These are phyloP conservation scores for Julus scanicus DNA, from an alignment of 2,888 invertebrate genomes.

Conservation along the genomic window DNA sequence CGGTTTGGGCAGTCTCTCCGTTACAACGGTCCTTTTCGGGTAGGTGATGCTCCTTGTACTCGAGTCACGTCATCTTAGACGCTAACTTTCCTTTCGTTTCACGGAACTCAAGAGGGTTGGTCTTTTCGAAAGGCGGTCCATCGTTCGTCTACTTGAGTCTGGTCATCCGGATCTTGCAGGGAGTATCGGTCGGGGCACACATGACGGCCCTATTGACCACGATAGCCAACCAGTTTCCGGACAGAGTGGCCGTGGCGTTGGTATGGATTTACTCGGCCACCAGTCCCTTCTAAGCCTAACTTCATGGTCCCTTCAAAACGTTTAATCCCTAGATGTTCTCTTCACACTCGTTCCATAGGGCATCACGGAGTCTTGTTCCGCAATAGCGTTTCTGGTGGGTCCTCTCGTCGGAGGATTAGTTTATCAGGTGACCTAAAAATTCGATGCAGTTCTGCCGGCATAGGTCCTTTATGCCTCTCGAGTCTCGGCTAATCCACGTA, in stretches of 20 bases:
- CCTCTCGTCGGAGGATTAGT: conserved; percentile 40
- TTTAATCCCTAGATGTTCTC: no score
- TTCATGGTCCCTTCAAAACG: neutral
- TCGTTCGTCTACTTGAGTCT: conserved; percentile 49
- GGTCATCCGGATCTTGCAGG: conserved; percentile 50
- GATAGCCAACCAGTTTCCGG: conserved; percentile 54
- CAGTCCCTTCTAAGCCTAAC: no score
- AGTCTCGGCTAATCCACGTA: no score
- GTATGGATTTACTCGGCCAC: neutral
- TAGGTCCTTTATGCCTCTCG: neutral
- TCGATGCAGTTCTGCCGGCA: no score
- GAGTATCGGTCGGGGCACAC: conserved; percentile 1
- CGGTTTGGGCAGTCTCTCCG: neutral
- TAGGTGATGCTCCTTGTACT: no score
- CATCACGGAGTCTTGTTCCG: conserved; percentile 10
- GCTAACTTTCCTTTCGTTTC: neutral
- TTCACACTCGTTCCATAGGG: no score
- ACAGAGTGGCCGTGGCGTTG: conserved; percentile 10
- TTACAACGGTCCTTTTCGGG: conserved; percentile 33
- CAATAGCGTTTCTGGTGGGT: conserved; percentile 45
- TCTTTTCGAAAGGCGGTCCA: neutral
- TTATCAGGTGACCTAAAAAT: neutral
- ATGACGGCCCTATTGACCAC: conserved; percentile 43
- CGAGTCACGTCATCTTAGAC: no score
- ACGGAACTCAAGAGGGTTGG: conserved; percentile 26